Percentiles rank a stretch among this genome's conserved stretches.
phyloP scores from a whole-genome alignment of 2,888 invertebrate species.

The Eurytoma californica region DNA sequence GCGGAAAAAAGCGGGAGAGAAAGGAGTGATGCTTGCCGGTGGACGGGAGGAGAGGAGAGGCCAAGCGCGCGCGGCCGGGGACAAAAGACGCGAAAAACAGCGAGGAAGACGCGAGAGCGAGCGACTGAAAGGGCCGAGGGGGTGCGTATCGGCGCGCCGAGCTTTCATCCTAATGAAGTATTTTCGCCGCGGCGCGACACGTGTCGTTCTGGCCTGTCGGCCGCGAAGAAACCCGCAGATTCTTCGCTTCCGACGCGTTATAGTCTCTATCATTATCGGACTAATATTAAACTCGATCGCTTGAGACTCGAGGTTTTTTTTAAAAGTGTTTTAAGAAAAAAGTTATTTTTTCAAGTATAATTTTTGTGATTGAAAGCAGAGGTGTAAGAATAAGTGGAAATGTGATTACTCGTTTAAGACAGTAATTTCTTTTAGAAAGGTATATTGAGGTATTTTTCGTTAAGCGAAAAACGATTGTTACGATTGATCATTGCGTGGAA shows the following conservation, averaged over 20 bases:
- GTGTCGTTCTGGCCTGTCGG: conserved; percentile 60
- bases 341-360: no score
- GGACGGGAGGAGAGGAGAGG: conserved; percentile 25
- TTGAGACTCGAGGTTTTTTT: no score
- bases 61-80: background rate
- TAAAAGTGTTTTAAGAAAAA: no score
- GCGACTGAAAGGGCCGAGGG: conserved; percentile 62
- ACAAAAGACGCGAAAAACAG: conserved; percentile 20
- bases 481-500: no score
- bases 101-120: conserved; percentile 56
- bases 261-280: no score
- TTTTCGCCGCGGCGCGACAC: conserved; percentile 61
- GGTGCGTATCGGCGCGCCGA: conserved; percentile 61
- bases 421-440: no score
- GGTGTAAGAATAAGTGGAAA: no score
- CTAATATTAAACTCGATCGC: no score
- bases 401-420: no score
- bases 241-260: background rate
- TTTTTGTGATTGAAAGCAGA: no score
- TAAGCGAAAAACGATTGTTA: no score
- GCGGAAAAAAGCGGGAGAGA: conserved; percentile 38
- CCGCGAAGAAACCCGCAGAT: conserved; percentile 59
- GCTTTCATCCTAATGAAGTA: conserved; percentile 75
- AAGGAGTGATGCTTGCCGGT: conserved; percentile 43
- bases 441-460: no score